phyloP scores from a whole-genome alignment of 2,888 invertebrate species.

The Malachius bipustulatus region DNA sequence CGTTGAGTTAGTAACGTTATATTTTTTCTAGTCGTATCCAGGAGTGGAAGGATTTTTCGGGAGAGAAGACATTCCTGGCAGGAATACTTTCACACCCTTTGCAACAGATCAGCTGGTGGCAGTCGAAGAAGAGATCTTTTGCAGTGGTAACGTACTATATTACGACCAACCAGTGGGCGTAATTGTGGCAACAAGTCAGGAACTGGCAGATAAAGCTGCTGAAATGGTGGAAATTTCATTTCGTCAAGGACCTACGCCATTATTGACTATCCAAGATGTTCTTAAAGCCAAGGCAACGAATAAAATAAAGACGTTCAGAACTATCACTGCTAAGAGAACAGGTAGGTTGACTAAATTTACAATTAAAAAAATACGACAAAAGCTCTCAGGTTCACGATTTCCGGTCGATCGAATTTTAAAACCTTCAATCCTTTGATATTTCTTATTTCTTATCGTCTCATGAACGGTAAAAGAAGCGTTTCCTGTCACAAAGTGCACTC shows the following conservation, averaged over 20 bases:
- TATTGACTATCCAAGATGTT: slow-evolving; percentile 39
- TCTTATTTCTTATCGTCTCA: too few species aligned
- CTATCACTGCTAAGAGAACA: slow-evolving; percentile 28
- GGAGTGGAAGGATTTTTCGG: slow-evolving; percentile 53
- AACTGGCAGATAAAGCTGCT: slow-evolving; percentile 46
- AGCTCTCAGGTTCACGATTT: too few species aligned
- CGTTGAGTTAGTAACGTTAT: too few species aligned
- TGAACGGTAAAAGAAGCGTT: too few species aligned
- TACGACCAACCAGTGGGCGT: slow-evolving; percentile 63
- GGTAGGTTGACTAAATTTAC: too few species aligned
- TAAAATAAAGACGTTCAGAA: slow-evolving; percentile 32
- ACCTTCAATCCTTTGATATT: too few species aligned
- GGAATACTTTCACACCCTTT: slow-evolving; percentile 46
- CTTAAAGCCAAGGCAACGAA: slow-evolving; percentile 36
- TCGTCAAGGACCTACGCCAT: slow-evolving; percentile 33
- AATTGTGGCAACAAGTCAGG: slow-evolving; percentile 50
- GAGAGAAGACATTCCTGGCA: slow-evolving; percentile 56
- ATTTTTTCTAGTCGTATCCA: slow-evolving; percentile 41
- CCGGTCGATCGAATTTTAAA: too few species aligned
- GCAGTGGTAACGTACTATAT: slow-evolving; percentile 41
- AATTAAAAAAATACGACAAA: too few species aligned
- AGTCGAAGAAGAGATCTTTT: slow-evolving; percentile 38
- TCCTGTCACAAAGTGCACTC: too few species aligned
- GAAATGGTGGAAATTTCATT: slow-evolving; percentile 45
- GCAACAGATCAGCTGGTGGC: slow-evolving; percentile 18